phyloP scores from a whole-genome alignment of 1,140 invertebrate species.

The Gonatopus flavifemur region DNA sequence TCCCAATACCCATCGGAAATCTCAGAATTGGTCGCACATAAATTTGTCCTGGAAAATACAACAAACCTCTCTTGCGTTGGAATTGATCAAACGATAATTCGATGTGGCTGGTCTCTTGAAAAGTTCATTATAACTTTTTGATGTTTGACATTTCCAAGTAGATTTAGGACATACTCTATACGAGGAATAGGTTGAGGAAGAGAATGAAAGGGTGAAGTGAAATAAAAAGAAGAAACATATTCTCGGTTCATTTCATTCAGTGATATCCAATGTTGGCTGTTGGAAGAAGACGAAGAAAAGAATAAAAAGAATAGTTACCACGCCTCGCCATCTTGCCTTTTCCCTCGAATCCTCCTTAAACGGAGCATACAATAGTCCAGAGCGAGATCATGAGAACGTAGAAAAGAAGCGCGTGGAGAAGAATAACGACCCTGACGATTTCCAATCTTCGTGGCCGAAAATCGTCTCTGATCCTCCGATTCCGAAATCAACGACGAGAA shows the following conservation, averaged over 20 bases:
- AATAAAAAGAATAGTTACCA: background rate
- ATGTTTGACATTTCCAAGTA: too few species aligned
- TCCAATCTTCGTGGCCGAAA: slow-evolving; percentile 31
- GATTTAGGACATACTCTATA: too few species aligned
- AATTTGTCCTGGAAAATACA: too few species aligned
- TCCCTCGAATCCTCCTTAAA: background rate
- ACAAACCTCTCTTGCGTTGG: too few species aligned
- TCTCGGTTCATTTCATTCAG: background rate
- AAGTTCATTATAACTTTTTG: too few species aligned
- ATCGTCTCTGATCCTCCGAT: slow-evolving; percentile 28
- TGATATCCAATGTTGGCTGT: slow-evolving; percentile 14
- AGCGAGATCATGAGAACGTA: background rate
- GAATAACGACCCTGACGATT: slow-evolving; percentile 28
- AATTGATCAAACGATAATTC: too few species aligned
- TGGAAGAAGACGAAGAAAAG: too few species aligned
- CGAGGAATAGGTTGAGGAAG: too few species aligned
- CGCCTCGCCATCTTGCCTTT: background rate
- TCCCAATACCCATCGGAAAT: too few species aligned
- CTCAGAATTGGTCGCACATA: too few species aligned
- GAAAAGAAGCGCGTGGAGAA: background rate
- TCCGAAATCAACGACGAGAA: slow-evolving; percentile 2
- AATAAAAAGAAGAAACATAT: slow-evolving; percentile 5
- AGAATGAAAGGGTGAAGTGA: background rate
- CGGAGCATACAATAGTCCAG: background rate
- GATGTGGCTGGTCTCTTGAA: too few species aligned